Base-by-base conservation (phyloP, 2,797 vertebrate species). In the Cossypha polioptera region DNA sequence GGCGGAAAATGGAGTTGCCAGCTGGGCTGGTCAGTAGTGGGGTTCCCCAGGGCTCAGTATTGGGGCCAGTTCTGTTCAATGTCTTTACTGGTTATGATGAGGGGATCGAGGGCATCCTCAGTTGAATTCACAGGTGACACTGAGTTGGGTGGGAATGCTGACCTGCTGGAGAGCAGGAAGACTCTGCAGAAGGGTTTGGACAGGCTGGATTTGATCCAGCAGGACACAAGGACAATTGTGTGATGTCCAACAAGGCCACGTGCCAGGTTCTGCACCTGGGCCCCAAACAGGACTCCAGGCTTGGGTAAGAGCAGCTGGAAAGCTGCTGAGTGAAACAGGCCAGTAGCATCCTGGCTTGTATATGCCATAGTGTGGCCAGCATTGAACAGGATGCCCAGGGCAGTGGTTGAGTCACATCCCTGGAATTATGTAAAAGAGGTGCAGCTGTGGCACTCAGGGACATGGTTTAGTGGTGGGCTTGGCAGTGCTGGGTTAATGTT, bases 21-120 rank as follows among this genome's bases (percentile, higher is more conserved):
- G 7, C 24, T 48, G 57, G 51, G 22, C 71, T 17, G 20, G 53
- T 71, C 58, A 59, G 58, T 38, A 14, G 24, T 81, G 45, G 40
- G 48, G 18, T 5, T 71, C 31, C 38, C 83, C 51, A 59, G 45
- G 65, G 31, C 22, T 68, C 55, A 45, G 48, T 5, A 35, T 0
- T 68, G 24, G 31, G 45, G 31, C 40, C 40, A 38, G 12, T 22
- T 53, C 71, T 66, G 26, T 76, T 65, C 22, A 33, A 38, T 29
- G n/a, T 48, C 33, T 54, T 31, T 53, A 33, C 9, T 0, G 0
- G 13, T 69, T 24, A 58, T 81, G 31, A 40, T 28, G 22, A 81
- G 33, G 7, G 16, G 13, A 29, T 58, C 0, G 0, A 58, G 16
- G 19, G 58, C 38, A 65, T 28, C 9, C 40, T 58, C 31, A 35